Percentiles rank a stretch among this genome's conserved stretches.
Evolutionary conservation across 2,888 invertebrate genomes (phyloP).

Genomic region (Volucella inanis): DNA sequence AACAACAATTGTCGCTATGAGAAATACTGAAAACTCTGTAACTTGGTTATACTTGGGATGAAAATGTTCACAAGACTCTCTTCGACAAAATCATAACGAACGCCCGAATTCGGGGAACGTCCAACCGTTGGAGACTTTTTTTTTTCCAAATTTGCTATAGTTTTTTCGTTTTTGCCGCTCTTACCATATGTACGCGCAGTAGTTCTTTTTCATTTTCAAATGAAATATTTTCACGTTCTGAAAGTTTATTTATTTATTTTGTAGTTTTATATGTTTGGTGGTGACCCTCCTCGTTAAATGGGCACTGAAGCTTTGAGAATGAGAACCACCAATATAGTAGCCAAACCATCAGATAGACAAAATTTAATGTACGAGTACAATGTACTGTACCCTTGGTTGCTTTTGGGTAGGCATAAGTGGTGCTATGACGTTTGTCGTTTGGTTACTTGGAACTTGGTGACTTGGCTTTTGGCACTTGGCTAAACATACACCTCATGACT

Average conservation of each 20-base stretch:
- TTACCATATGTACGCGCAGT: neutral
- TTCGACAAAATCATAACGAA: neutral
- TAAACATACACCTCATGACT: too few species aligned
- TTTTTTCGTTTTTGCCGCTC: conserved; percentile 7
- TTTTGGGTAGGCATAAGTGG: conserved; percentile 8
- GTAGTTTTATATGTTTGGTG: conserved; percentile 45
- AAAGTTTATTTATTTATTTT: conserved; percentile 55
- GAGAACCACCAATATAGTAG: conserved; percentile 17
- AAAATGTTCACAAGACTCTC: neutral
- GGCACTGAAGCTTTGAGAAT: conserved; percentile 22
- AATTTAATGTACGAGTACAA: neutral
- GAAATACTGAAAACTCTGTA: conserved; percentile 29
- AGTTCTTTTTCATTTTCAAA: conserved; percentile 8
- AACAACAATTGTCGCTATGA: conserved; percentile 61
- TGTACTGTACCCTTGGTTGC: conserved; percentile 25
- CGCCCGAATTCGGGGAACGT: conserved; percentile 56
- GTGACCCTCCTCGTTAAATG: conserved; percentile 49
- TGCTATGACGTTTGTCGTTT: neutral
- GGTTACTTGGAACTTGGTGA: neutral
- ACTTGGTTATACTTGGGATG: neutral
- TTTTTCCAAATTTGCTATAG: conserved; percentile 27
- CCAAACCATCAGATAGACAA: conserved; percentile 1
- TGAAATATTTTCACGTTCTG: conserved; percentile 64
- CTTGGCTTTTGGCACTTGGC: too few species aligned
- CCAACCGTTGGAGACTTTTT: conserved; percentile 32